phyloP scores from a whole-genome alignment of 1,140 invertebrate species.

The Heliconius congener region DNA sequence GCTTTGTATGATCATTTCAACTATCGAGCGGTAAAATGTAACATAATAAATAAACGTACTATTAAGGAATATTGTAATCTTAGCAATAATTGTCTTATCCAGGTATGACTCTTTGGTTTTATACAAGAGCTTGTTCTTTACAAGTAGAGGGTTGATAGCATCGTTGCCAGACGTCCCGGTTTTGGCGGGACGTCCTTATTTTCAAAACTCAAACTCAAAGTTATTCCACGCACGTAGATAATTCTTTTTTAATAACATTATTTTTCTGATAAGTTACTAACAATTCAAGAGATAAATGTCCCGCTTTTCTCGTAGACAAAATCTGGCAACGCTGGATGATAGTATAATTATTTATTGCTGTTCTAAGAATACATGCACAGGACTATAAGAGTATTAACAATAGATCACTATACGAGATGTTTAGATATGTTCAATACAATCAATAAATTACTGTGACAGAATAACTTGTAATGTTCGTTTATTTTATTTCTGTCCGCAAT shows the following conservation, averaged over 20 bases:
- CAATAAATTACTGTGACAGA: conserved; percentile 38
- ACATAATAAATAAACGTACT: neutral
- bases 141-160: conserved; percentile 4
- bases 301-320: no score
- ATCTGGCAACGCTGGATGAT: neutral
- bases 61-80: conserved; percentile 15
- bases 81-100: conserved; percentile 32
- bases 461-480: conserved; percentile 11
- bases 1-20: neutral
- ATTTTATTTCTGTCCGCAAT: neutral
- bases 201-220: no score
- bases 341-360: conserved; percentile 26
- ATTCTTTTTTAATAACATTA: no score
- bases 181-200: no score
- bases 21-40: neutral
- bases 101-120: conserved; percentile 16
- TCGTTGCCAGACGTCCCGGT: no score
- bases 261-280: no score
- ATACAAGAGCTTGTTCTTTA: conserved; percentile 31
- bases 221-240: no score
- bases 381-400: conserved; percentile 16
- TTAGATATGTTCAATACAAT: conserved; percentile 27
- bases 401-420: conserved; percentile 30
- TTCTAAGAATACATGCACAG: conserved; percentile 11
- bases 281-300: no score